Evolutionary conservation across 2,888 invertebrate species (phyloP).

Genomic region (Laspeyria flexula): DNA sequence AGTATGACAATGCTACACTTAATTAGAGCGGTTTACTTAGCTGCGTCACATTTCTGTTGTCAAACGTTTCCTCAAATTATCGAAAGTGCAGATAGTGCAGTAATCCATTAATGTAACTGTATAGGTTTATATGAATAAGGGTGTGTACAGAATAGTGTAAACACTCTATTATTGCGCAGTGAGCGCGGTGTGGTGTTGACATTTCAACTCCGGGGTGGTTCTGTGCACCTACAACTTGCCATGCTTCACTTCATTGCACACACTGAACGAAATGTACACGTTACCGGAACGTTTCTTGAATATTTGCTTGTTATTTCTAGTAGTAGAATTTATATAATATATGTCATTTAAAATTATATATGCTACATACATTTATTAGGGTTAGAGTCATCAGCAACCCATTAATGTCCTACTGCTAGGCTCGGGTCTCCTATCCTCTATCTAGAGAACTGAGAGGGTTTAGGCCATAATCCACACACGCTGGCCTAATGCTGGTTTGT

Average conservation of each 20-base stretch:
- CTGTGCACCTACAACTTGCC: conserved; percentile 42
- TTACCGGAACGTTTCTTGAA: not conserved
- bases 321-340: not conserved
- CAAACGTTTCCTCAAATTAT: not conserved
- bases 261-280: conserved; percentile 3
- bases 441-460: too few relatives aligned
- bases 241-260: conserved; percentile 29
- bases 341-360: too few relatives aligned
- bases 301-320: not conserved
- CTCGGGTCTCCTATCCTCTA: too few relatives aligned
- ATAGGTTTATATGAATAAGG: conserved; percentile 26
- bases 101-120: conserved; percentile 31
- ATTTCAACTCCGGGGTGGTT: conserved; percentile 41
- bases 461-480: too few relatives aligned
- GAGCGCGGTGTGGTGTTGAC: conserved; percentile 48
- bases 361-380: too few relatives aligned
- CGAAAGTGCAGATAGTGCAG: conserved; percentile 12
- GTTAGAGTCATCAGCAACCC: too few relatives aligned
- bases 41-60: too few relatives aligned
- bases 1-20: too few relatives aligned
- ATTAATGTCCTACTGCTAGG: too few relatives aligned
- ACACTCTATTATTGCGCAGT: conserved; percentile 43
- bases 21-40: too few relatives aligned
- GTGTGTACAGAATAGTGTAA: conserved; percentile 36
- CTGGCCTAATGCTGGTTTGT: too few relatives aligned